Percentiles rank a stretch among this genome's conserved stretches.
phyloP scores from a whole-genome alignment of 2,797 vertebrate genomes.

The Sebastes umbrosus region DNA sequence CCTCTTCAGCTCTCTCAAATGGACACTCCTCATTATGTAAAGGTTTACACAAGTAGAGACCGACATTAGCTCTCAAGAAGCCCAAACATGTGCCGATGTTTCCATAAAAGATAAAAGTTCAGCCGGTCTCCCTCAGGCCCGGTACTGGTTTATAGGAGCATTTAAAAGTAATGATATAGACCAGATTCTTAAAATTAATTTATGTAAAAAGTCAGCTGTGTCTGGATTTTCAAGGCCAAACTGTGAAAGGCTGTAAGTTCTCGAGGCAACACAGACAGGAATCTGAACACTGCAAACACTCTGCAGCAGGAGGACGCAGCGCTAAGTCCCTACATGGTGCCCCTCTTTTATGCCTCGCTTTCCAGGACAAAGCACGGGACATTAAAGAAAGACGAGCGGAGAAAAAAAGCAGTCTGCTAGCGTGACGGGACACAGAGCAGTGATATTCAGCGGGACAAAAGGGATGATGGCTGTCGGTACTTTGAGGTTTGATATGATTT shows the following conservation, averaged over 20 bases:
- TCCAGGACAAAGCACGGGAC: constrained; percentile 43
- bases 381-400: constrained; percentile 50
- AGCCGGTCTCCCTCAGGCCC: constrained; percentile 8
- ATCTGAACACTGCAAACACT: constrained; percentile 59
- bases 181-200: constrained; percentile 12
- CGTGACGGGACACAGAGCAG: constrained; percentile 44
- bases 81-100: constrained; percentile 11
- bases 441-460: constrained; percentile 41
- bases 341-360: constrained; percentile 47
- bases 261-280: constrained; percentile 48
- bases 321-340: constrained; percentile 60
- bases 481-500: constrained; percentile 47
- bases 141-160: constrained; percentile 16
- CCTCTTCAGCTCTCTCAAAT: constrained; percentile 4
- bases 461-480: constrained; percentile 37
- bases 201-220: constrained; percentile 2
- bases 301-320: constrained; percentile 36
- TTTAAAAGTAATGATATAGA: constrained; percentile 26
- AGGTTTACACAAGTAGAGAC: background rate
- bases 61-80: background rate
- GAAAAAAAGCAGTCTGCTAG: constrained; percentile 11
- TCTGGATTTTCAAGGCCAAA: constrained; percentile 11
- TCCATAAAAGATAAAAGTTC: constrained; percentile 23
- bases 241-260: constrained; percentile 23
- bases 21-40: background rate